A percentile compares a stretch with the other conserved stretches of the same genome.
phyloP scores from a whole-genome alignment of 2,888 invertebrate genomes.

The Alloscopus bannaensis region DNA sequence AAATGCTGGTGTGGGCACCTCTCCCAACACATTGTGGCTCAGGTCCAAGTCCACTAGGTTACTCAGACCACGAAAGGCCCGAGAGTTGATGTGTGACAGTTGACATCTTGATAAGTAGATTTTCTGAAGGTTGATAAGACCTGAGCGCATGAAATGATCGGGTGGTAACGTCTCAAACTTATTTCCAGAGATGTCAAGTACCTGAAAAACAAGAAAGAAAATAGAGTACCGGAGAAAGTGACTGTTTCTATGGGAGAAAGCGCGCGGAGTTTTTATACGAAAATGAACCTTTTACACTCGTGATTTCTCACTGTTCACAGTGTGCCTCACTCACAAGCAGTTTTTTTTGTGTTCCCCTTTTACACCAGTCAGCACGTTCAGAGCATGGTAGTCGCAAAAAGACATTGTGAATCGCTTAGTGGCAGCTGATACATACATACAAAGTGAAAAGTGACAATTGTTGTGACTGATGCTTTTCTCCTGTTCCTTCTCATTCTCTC shows the following conservation, averaged over 20 bases:
- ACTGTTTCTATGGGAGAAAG: neutral
- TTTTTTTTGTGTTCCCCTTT: too few species aligned
- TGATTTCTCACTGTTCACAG: neutral
- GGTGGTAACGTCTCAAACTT: constrained; percentile 86
- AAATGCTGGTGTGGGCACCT: constrained; percentile 87
- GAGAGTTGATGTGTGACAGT: constrained; percentile 85
- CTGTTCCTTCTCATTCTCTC: neutral
- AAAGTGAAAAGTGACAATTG: too few species aligned
- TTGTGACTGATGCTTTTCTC: too few species aligned
- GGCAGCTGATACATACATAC: too few species aligned
- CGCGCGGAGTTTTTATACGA: too few species aligned
- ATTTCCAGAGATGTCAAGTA: constrained; percentile 89
- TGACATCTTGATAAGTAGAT: constrained; percentile 88
- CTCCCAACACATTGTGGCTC: constrained; percentile 86
- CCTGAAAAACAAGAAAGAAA: constrained; percentile 78
- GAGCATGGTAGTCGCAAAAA: neutral
- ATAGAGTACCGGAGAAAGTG: constrained; percentile 6
- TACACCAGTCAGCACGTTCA: neutral
- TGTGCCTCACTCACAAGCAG: too few species aligned
- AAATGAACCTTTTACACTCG: too few species aligned
- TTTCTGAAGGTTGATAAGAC: constrained; percentile 89
- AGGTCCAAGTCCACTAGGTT: constrained; percentile 93
- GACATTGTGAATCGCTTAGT: neutral
- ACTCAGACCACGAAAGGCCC: constrained; percentile 88
- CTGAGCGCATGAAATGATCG: constrained; percentile 86